Evolutionary conservation across 2,797 vertebrate species (phyloP).

Genomic region (Phaenicophaeus curvirostris): DNA sequence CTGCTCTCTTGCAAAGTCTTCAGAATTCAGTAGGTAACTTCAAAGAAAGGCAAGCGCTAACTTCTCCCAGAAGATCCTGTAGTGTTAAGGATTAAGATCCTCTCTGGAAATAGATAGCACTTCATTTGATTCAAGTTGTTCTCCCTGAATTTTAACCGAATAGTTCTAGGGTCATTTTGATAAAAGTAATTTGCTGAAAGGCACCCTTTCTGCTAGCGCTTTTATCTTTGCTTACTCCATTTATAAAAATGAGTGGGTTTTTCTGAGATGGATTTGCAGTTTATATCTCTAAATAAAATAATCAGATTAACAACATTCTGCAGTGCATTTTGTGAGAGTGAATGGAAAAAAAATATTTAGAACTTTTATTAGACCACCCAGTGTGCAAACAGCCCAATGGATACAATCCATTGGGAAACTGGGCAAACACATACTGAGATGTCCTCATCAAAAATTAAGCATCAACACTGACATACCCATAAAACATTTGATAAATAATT

Average conservation of each 20-base stretch:
- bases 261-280: background rate
- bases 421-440: background rate
- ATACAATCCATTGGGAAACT: background rate
- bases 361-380: background rate
- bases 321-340: background rate
- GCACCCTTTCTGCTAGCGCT: background rate
- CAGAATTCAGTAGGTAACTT: background rate
- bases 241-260: background rate
- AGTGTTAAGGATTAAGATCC: background rate
- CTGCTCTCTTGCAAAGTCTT: background rate
- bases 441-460: background rate
- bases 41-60: background rate
- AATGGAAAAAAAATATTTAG: background rate
- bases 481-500: background rate
- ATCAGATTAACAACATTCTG: background rate
- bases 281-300: background rate
- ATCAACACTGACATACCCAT: background rate
- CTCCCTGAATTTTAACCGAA: background rate
- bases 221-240: background rate
- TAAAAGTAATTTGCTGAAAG: background rate
- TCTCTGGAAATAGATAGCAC: background rate
- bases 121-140: background rate
- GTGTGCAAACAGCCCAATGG: background rate
- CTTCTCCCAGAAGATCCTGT: background rate
- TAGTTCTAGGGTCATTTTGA: background rate